These are phyloP conservation scores for Phlogophora meticulosa DNA, from an alignment of 2,888 invertebrate genomes.

Conservation along the genomic window DNA sequence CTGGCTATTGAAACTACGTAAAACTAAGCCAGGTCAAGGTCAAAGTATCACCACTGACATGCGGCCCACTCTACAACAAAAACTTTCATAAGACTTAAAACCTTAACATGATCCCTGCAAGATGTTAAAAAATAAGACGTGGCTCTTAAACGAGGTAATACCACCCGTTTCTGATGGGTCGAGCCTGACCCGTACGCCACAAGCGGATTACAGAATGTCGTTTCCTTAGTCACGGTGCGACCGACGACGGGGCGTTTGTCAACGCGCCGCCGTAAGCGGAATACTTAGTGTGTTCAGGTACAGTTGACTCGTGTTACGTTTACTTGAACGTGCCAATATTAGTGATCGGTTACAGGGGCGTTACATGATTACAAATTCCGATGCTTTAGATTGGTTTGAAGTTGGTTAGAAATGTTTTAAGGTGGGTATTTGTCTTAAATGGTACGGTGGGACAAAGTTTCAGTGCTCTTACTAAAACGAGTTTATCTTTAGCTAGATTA, in stretches of 20 bases:
- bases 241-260: slow-evolving; percentile 69
- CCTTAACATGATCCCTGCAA: slow-evolving; percentile 39
- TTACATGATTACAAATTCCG: slow-evolving; percentile 49
- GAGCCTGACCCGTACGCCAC: slow-evolving; percentile 72
- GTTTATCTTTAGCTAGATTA: not conserved
- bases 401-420: slow-evolving; percentile 16
- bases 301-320: slow-evolving; percentile 55
- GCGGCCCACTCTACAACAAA: slow-evolving; percentile 5
- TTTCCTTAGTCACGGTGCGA: slow-evolving; percentile 54
- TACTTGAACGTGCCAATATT: slow-evolving; percentile 54
- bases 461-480: not conserved
- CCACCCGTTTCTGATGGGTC: slow-evolving; percentile 60
- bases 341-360: slow-evolving; percentile 45
- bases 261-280: slow-evolving; percentile 67
- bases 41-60: too few species aligned
- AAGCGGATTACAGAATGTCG: slow-evolving; percentile 77
- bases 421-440: not conserved
- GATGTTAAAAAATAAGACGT: slow-evolving; percentile 46
- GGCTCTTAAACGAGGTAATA: slow-evolving; percentile 50
- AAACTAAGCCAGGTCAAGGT: too few species aligned
- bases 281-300: slow-evolving; percentile 59
- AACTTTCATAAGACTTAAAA: slow-evolving; percentile 18
- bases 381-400: slow-evolving; percentile 29
- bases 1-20: too few species aligned
- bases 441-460: not conserved